phyloP scores from a whole-genome alignment of 2,888 invertebrate species.

The Philereme transversata region DNA sequence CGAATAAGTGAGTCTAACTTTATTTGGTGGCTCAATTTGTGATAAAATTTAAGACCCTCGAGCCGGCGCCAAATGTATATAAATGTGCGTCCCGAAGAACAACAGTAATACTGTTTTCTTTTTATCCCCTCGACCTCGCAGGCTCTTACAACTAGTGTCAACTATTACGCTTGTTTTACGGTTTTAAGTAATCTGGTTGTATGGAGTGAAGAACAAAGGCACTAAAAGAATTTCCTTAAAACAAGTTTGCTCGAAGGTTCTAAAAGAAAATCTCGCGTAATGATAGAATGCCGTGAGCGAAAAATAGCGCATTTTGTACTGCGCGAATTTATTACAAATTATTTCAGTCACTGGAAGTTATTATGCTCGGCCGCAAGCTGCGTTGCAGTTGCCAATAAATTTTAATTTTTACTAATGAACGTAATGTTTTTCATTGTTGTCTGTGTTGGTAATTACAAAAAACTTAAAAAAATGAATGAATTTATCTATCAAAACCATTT shows the following conservation, averaged over 20 bases:
- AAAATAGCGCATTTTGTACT: conserved; percentile 37
- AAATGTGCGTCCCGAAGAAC: conserved; percentile 74
- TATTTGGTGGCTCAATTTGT: conserved; percentile 73
- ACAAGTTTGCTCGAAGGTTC: conserved; percentile 45
- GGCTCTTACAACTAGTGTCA: conserved; percentile 75
- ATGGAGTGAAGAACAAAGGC: conserved; percentile 50
- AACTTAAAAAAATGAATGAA: too few relatives aligned
- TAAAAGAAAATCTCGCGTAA: conserved; percentile 44
- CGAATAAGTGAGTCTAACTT: conserved; percentile 56
- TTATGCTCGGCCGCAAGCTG: conserved; percentile 12
- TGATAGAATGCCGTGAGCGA: conserved; percentile 45
- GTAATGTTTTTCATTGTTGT: background rate
- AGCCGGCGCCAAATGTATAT: conserved; percentile 72
- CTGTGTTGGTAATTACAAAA: conserved; percentile 1
- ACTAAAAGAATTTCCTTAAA: conserved; percentile 45
- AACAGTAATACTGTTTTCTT: conserved; percentile 77
- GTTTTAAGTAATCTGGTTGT: conserved; percentile 64
- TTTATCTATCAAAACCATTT: too few relatives aligned
- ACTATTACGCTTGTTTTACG: conserved; percentile 72
- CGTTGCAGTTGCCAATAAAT: conserved; percentile 16
- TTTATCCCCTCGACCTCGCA: conserved; percentile 68
- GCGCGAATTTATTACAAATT: conserved; percentile 41
- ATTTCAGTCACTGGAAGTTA: conserved; percentile 36
- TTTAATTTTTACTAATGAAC: conserved; percentile 8
- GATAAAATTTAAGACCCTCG: conserved; percentile 64